These are phyloP conservation scores for Sarotherodon lohbergeri DNA, from an alignment of 2,113 vertebrate species.

Conservation along the genomic window DNA sequence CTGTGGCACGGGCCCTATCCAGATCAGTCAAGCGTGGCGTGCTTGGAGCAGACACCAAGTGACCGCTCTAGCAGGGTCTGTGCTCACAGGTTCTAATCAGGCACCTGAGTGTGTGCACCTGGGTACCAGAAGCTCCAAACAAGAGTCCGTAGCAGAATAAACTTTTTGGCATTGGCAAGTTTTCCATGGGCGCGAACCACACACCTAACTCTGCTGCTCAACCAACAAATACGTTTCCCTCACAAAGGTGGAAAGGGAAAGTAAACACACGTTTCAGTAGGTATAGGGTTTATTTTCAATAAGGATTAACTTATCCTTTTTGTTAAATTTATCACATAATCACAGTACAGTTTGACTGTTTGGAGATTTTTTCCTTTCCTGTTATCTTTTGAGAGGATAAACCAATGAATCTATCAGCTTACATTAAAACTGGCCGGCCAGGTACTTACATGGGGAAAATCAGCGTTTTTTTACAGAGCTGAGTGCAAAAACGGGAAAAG, in stretches of 20 bases:
- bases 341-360: not conserved
- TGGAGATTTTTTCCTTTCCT: not conserved
- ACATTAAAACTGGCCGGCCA: not conserved
- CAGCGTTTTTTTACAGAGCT: not conserved
- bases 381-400: not conserved
- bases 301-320: not conserved
- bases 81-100: not conserved
- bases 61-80: not conserved
- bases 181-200: not conserved
- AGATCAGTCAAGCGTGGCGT: not conserved
- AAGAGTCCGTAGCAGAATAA: not conserved
- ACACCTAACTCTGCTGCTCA: not conserved
- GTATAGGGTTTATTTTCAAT: not conserved
- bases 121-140: not conserved
- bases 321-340: not conserved
- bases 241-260: not conserved
- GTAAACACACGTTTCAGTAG: not conserved
- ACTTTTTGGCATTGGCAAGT: rapidly evolving
- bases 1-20: not conserved
- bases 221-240: not conserved
- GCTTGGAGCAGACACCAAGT: not conserved
- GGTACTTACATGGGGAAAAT: not conserved
- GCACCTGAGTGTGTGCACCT: not conserved
- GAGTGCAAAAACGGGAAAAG: not conserved
- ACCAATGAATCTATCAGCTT: rapidly evolving